Evolutionary conservation across 1,140 invertebrate genomes (phyloP).

Genomic region (Delia radicum): DNA sequence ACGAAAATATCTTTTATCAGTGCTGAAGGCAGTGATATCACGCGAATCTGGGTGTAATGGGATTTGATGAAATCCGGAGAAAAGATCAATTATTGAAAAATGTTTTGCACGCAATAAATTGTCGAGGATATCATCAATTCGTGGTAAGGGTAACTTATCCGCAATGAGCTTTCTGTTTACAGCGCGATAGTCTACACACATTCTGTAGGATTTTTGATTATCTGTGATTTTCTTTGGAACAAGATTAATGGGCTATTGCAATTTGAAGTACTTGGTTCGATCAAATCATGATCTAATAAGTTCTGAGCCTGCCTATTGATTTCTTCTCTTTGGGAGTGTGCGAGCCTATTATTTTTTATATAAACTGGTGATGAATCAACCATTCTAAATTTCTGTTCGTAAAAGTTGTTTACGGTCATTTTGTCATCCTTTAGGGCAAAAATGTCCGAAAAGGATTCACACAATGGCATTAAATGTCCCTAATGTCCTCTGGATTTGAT

Average conservation of each 20-base stretch:
- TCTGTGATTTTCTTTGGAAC: conserved; percentile 33
- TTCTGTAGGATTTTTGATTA: conserved; percentile 29
- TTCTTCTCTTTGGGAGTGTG: conserved; percentile 35
- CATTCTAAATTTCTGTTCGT: neutral
- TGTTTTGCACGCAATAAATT: no score
- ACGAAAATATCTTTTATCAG: no score
- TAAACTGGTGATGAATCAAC: conserved; percentile 20
- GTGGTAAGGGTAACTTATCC: conserved; percentile 56
- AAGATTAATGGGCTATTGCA: conserved; percentile 34
- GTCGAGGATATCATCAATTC: no score
- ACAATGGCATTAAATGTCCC: neutral
- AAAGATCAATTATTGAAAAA: no score
- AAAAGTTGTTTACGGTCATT: conserved; percentile 26
- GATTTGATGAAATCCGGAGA: no score
- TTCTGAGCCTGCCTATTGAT: conserved; percentile 34
- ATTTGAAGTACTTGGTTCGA: conserved; percentile 31
- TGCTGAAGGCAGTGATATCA: no score
- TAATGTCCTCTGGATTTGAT: neutral
- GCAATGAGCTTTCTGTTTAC: conserved; percentile 38
- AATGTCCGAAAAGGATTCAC: neutral
- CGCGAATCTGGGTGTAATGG: no score
- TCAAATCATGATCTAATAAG: conserved; percentile 33
- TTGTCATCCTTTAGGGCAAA: neutral
- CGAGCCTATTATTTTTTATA: no score
- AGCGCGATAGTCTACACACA: conserved; percentile 36